Evolutionary conservation across 64 coral and sea anemone genomes (phyloP).

Genomic region (Exaiptasia diaphana): DNA sequence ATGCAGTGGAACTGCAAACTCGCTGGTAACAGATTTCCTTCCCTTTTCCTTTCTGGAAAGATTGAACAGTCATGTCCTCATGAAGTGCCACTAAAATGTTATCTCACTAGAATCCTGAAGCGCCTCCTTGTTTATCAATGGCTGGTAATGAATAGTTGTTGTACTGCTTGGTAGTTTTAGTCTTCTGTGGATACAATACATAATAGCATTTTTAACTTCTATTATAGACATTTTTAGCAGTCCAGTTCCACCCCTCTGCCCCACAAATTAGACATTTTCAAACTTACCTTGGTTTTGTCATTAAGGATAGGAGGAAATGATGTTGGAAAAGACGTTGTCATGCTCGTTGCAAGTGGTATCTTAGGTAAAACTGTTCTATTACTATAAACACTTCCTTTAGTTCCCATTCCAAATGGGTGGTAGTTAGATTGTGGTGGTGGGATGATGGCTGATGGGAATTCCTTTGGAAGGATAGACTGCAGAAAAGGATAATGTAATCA

Average conservation of each 20-base stretch:
- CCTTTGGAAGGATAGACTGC: conserved; percentile 72
- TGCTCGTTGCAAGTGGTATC: conserved; percentile 66
- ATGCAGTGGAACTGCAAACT: no score
- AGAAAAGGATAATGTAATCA: neutral
- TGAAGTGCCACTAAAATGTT: no score
- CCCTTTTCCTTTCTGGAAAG: no score
- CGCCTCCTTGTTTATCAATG: conserved; percentile 82
- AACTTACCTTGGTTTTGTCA: conserved; percentile 83
- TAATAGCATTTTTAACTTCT: neutral
- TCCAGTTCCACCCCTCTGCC: no score
- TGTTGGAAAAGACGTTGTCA: conserved; percentile 65
- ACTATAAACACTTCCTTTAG: conserved; percentile 27
- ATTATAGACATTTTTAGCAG: neutral
- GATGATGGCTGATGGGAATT: conserved; percentile 53
- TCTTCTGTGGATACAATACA: conserved; percentile 28
- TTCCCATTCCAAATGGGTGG: conserved; percentile 34
- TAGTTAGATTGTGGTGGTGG: conserved; percentile 46
- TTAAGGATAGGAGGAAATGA: conserved; percentile 77
- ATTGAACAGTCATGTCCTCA: no score
- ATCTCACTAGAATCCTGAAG: conserved; percentile 62
- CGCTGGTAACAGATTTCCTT: no score
- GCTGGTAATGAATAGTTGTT: conserved; percentile 69
- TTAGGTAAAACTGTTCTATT: conserved; percentile 74
- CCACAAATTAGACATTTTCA: no score
- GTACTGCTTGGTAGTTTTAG: conserved; percentile 64